Percentiles rank a stretch among this genome's conserved stretches.
Evolutionary conservation across 2,888 invertebrate species (phyloP).

Genomic region (Drymonia ruficornis): DNA sequence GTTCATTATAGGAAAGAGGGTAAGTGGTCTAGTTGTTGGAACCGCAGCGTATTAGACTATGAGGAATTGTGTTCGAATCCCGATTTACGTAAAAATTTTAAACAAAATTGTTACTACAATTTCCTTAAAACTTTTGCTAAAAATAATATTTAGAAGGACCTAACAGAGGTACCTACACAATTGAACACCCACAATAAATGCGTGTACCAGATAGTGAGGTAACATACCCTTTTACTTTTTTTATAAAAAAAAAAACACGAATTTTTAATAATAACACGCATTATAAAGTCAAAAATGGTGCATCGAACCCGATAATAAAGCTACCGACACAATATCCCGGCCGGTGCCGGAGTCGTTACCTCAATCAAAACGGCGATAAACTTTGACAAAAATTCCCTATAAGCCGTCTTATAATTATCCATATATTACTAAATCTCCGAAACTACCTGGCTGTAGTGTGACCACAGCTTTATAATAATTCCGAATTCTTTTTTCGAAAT

Average conservation of each 20-base stretch:
- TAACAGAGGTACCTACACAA: too few species aligned
- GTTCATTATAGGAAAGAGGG: too few species aligned
- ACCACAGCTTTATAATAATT: constrained; percentile 10
- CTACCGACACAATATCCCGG: constrained; percentile 70
- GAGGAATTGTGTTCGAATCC: too few species aligned
- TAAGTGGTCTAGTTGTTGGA: too few species aligned
- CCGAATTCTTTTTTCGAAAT: neutral
- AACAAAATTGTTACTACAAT: too few species aligned
- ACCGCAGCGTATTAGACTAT: too few species aligned
- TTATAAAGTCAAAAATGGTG: constrained; percentile 5
- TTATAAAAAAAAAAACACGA: neutral
- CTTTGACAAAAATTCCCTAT: constrained; percentile 83
- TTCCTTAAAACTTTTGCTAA: too few species aligned
- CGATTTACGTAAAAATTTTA: too few species aligned
- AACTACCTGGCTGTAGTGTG: constrained; percentile 68
- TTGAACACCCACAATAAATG: too few species aligned
- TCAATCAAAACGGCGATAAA: constrained; percentile 83
- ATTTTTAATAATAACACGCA: neutral
- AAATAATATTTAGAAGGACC: too few species aligned
- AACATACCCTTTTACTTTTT: neutral
- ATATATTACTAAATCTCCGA: constrained; percentile 78
- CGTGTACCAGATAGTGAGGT: too few species aligned
- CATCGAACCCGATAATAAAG: constrained; percentile 57
- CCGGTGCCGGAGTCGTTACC: constrained; percentile 72
- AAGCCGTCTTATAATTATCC: constrained; percentile 83